Conservation (phyloP, 2,797 vertebrate species). For the Anabas testudineus region DNA sequence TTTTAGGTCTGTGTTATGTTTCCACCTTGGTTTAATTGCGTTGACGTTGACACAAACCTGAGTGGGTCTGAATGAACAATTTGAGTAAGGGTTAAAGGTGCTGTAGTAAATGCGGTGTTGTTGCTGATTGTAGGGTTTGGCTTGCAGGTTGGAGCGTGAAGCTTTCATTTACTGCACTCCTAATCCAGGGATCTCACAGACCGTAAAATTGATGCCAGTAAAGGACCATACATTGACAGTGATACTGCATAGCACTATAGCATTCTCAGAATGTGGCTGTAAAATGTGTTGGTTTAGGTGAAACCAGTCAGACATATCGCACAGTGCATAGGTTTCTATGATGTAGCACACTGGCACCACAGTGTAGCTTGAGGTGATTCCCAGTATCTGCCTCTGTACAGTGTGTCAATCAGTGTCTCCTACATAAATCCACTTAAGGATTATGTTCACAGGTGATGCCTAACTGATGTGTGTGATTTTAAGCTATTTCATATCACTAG, state of each 20-base stretch:
- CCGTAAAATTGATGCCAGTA: neutral
- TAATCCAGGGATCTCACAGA: neutral
- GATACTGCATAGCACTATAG: too few species aligned
- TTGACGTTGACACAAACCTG: too few species aligned
- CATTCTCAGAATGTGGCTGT: neutral
- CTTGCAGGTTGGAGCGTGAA: neutral
- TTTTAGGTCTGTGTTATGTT: neutral
- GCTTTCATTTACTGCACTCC: neutral
- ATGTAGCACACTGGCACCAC: conserved; percentile 13
- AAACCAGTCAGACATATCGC: neutral
- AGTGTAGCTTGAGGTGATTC: conserved; percentile 19
- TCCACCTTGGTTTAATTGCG: neutral
- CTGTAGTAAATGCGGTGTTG: neutral
- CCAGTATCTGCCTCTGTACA: conserved; percentile 9
- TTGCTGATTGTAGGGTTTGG: neutral
- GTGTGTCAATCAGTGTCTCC: neutral
- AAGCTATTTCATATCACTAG: conserved; percentile 32
- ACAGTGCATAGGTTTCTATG: conserved; percentile 15
- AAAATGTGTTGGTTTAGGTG: conserved; percentile 9
- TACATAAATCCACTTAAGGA: neutral
- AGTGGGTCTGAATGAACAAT: neutral
- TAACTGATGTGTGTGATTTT: conserved; percentile 16
- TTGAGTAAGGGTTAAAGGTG: neutral
- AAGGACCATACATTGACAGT: neutral
- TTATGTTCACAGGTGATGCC: conserved; percentile 2